phyloP scores from a whole-genome alignment of 2,797 vertebrate species.

The Discoglossus pictus region DNA sequence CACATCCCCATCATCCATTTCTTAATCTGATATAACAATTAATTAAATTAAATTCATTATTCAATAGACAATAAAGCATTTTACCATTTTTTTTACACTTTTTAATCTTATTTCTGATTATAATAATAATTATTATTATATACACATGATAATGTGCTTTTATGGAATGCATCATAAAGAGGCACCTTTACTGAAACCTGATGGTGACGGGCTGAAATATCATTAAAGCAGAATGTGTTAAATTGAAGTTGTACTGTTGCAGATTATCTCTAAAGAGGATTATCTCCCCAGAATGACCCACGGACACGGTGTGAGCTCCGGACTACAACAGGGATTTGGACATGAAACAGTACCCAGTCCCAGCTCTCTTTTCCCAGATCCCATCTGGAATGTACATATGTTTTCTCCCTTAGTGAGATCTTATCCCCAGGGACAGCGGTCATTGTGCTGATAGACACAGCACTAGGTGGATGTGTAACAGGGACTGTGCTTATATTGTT shows the following conservation, averaged over 20 bases:
- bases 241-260: conserved; percentile 32
- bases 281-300: conserved; percentile 43
- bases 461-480: conserved; percentile 58
- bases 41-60: too few relatives aligned
- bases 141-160: too few relatives aligned
- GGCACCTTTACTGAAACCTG: too few relatives aligned
- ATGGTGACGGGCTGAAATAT: too few relatives aligned
- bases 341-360: conserved; percentile 18
- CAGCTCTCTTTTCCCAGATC: conserved; percentile 30
- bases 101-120: too few relatives aligned
- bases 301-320: conserved; percentile 37
- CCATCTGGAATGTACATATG: conserved; percentile 43
- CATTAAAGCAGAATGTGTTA: conserved; percentile 21
- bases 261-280: conserved; percentile 39
- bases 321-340: conserved; percentile 44
- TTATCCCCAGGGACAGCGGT: conserved; percentile 49
- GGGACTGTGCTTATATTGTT: conserved; percentile 31
- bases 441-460: conserved; percentile 24
- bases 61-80: too few relatives aligned
- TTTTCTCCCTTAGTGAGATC: conserved; percentile 42
- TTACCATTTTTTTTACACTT: too few relatives aligned
- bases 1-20: too few relatives aligned
- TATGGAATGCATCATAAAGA: too few relatives aligned
- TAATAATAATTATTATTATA: too few relatives aligned
- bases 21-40: too few relatives aligned